Base-by-base conservation (phyloP, 2,888 invertebrate genomes). In the Lissonota sp. region DNA sequence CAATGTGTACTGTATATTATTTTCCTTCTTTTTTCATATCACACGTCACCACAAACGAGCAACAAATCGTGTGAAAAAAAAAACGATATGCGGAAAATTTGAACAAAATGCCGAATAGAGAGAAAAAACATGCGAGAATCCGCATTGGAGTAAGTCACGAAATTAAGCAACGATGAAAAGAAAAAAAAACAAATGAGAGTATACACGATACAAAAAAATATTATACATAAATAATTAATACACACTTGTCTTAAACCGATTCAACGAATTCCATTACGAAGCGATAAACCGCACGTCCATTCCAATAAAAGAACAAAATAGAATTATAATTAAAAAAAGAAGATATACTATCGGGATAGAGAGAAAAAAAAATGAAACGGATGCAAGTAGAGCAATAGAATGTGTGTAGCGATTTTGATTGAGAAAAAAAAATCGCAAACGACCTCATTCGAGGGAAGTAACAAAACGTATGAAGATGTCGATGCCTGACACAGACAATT, bases 241-340 rank as follows among this genome's bases (percentile, higher is more conserved):
- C 57, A 74, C 69, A 74, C 63, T 63, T 78, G 78, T 81, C 74
- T 81, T 70, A 66, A 76, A 64, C 71, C 78, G 70, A 81, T 74
- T 78, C 78, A 81, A 78, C 78, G 81, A 81, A 81, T 75, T 78
- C 74, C 74, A 81, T 81, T 81, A 78, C 81, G 70, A 75, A 81
- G 66, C 81, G 66, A 81, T 78, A 74, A 78, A 78, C 74, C 26
- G 26, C 74, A 81, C 81, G 81, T 81, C 81, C 78, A 74, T 81
- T 81, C 81, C 81, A 71, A 78, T 81, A 71, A 62, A 26, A 26
- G 26, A 26, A 26, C 26, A 26, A 26, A 51, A 71, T 75, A 75
- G 75, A 60, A 60, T 75, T 58, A 67, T 51, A 51, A 51, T 12
- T 6, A 77, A 49, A 49, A 62, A 57, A 70, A 73, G 6, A 53